Evolutionary conservation across 2,113 vertebrate genomes (phyloP).

Genomic region (Eulacestoma nigropectus): DNA sequence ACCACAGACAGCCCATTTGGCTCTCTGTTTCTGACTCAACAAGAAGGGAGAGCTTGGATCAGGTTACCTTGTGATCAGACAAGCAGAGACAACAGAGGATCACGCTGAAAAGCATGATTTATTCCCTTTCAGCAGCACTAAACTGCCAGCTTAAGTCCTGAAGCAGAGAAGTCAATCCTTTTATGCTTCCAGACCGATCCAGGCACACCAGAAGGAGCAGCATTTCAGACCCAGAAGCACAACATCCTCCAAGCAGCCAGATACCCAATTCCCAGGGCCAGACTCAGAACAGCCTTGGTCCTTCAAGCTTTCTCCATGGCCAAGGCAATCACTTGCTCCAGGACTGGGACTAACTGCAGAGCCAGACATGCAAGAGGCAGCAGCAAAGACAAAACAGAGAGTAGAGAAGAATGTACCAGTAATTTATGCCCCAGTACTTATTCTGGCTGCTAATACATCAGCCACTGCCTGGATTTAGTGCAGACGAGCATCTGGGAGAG

Average conservation of each 20-base stretch:
- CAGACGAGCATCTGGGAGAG: background rate
- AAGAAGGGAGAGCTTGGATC: background rate
- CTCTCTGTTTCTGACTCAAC: background rate
- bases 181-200: accelerated
- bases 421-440: background rate
- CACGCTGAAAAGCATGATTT: accelerated
- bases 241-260: background rate
- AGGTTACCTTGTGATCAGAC: background rate
- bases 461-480: background rate
- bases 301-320: background rate
- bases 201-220: background rate
- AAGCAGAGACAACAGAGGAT: background rate
- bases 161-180: background rate
- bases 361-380: accelerated
- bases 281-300: background rate
- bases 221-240: background rate
- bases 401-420: background rate
- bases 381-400: background rate
- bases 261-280: background rate
- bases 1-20: background rate
- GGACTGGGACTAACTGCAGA: background rate
- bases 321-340: background rate
- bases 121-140: background rate
- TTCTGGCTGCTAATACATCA: background rate
- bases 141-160: background rate